Evolutionary conservation across 2,888 invertebrate genomes (phyloP).

Genomic region (Steinernema carpocapsae): DNA sequence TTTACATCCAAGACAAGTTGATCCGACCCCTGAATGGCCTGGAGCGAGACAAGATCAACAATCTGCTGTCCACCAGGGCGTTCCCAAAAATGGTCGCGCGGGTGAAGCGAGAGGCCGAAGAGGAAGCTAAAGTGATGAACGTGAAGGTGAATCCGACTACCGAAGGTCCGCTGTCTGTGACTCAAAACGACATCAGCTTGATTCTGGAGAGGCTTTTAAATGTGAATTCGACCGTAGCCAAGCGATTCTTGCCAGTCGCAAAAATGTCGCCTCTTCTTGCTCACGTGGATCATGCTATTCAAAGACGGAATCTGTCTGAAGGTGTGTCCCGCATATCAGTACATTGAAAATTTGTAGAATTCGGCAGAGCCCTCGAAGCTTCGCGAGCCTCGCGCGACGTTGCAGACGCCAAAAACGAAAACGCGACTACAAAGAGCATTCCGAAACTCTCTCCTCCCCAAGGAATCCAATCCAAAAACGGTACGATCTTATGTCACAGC

Average conservation of each 20-base stretch:
- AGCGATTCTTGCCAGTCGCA: constrained; percentile 45
- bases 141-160: no score
- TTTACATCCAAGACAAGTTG: constrained; percentile 44
- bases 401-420: not conserved
- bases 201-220: constrained; percentile 40
- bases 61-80: constrained; percentile 27
- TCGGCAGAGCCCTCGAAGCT: not conserved
- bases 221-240: constrained; percentile 43
- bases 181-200: constrained; percentile 39
- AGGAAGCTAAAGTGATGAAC: not conserved
- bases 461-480: not conserved
- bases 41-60: constrained; percentile 39
- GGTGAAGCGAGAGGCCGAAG: constrained; percentile 32
- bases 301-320: no score
- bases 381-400: not conserved
- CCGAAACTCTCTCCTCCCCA: no score
- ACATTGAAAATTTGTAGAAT: not conserved
- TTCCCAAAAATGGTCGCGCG: constrained; percentile 27
- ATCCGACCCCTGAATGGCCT: constrained; percentile 42
- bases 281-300: not conserved
- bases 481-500: not conserved
- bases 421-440: not conserved
- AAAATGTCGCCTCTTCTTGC: constrained; percentile 44
- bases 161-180: constrained; percentile 3
- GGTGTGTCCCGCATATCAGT: not conserved